Evolutionary conservation across 2,797 vertebrate genomes (phyloP).

Genomic region (Mormyrops boulengeri): DNA sequence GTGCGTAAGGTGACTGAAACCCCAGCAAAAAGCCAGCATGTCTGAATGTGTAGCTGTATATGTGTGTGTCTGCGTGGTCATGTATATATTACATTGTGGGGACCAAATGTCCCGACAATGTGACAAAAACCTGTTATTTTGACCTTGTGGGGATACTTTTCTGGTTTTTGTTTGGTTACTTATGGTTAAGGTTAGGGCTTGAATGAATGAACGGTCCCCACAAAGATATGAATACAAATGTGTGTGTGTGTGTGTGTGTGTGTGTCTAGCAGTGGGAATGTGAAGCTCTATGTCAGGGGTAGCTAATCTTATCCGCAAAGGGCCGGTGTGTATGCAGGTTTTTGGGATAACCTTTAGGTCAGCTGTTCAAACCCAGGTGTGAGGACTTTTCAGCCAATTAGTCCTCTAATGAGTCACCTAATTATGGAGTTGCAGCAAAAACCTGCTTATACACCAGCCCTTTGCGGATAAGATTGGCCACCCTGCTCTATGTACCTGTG

Average conservation of each 20-base stretch:
- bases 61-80: not conserved
- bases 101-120: not conserved
- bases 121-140: not conserved
- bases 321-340: too few relatives aligned
- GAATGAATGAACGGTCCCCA: not conserved
- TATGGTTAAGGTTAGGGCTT: not conserved
- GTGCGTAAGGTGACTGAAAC: not conserved
- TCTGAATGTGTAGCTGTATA: not conserved
- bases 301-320: too few relatives aligned
- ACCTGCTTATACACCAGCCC: too few relatives aligned
- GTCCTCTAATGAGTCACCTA: too few relatives aligned
- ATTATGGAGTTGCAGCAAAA: too few relatives aligned
- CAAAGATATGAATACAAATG: not conserved
- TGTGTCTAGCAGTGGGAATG: not conserved
- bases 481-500: not conserved
- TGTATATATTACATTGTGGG: not conserved
- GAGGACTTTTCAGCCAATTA: too few relatives aligned
- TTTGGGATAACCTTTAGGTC: too few relatives aligned
- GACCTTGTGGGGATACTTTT: not conserved
- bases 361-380: too few relatives aligned
- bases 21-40: not conserved
- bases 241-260: not conserved
- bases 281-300: not conserved
- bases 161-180: not conserved
- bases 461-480: too few relatives aligned